A percentile compares a stretch with the other conserved stretches of the same genome.
These are phyloP conservation scores for Tetragonisca angustula DNA, from an alignment of 2,888 invertebrate species.

Conservation along the genomic window DNA sequence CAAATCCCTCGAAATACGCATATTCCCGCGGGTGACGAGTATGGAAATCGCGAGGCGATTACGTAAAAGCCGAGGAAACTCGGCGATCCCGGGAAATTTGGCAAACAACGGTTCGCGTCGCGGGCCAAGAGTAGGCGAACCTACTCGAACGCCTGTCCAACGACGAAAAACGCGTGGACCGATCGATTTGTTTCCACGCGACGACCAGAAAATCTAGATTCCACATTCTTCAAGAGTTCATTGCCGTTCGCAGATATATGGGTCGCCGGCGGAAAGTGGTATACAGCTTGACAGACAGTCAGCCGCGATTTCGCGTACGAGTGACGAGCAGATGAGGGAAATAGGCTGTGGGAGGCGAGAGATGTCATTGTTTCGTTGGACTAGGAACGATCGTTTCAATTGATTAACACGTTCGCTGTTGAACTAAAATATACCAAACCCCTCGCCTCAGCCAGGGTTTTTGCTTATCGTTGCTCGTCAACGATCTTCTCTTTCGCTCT, in stretches of 20 bases:
- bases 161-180: neutral
- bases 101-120: neutral
- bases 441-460: neutral
- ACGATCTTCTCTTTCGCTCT: neutral
- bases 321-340: conserved; percentile 7
- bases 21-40: neutral
- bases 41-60: neutral
- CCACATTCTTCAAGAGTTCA: conserved; percentile 11
- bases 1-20: no score
- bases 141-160: neutral
- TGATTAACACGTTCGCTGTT: conserved; percentile 3
- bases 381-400: conserved; percentile 2
- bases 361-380: neutral
- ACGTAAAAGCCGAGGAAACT: neutral
- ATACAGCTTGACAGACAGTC: conserved; percentile 43
- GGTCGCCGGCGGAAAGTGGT: conserved; percentile 40
- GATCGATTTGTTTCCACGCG: neutral
- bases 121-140: conserved; percentile 5
- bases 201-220: neutral
- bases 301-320: conserved; percentile 13
- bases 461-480: neutral
- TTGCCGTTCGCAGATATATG: conserved; percentile 28
- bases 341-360: conserved; percentile 13
- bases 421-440: neutral
- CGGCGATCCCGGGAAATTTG: conserved; percentile 1